These are phyloP conservation scores for Leptodactylus fuscus DNA, from an alignment of 2,113 vertebrate species.

Conservation along the genomic window DNA sequence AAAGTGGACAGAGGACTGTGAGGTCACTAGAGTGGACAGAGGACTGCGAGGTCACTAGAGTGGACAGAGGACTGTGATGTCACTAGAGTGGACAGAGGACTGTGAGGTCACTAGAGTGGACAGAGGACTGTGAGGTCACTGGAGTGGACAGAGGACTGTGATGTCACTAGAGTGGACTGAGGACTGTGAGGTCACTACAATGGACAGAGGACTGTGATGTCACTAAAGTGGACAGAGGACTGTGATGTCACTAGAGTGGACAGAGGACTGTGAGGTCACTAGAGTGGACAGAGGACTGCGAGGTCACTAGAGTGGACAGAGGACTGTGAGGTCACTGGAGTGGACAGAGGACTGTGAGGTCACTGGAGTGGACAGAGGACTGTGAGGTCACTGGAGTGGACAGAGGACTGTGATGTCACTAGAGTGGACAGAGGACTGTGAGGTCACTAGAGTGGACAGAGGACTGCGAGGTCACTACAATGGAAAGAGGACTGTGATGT, in stretches of 20 bases:
- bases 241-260: not conserved
- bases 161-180: not conserved
- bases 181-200: not conserved
- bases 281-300: not conserved
- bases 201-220: not conserved
- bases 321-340: not conserved
- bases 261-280: not conserved
- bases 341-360: not conserved
- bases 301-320: not conserved
- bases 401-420: not conserved
- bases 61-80: not conserved
- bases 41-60: not conserved
- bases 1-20: not conserved
- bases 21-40: not conserved
- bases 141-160: not conserved
- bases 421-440: not conserved
- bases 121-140: not conserved
- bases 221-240: not conserved
- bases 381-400: not conserved
- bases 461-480: not conserved
- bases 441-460: not conserved
- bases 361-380: not conserved
- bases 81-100: not conserved
- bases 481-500: not conserved
- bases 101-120: not conserved